Conservation (phyloP, 1,140 invertebrate genomes). For the Saccostrea echinata region DNA sequence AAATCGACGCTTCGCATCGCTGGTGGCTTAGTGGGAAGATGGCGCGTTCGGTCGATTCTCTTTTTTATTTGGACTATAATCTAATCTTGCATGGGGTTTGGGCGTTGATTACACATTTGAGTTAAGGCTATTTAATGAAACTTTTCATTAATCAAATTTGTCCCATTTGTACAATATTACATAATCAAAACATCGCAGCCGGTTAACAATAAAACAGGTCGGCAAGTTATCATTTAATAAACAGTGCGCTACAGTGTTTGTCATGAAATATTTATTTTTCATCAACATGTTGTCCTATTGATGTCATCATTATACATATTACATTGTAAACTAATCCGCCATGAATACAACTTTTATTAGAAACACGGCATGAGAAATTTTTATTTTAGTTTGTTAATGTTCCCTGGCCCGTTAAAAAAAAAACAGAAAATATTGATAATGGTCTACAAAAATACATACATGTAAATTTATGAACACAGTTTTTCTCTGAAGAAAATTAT, state of each 20-base stretch:
- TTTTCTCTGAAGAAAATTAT: no score
- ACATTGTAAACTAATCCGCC: no score
- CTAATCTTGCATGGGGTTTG: neutral
- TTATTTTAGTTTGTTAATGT: no score
- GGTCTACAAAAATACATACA: no score
- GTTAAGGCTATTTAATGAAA: neutral
- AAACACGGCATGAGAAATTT: no score
- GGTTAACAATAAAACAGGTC: neutral
- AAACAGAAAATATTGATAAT: no score
- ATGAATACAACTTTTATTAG: no score
- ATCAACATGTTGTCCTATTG: neutral
- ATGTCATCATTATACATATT: no score
- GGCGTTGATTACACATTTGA: conserved; percentile 3
- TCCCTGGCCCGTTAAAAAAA: no score
- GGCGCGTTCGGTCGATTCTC: neutral
- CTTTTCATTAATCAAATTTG: neutral
- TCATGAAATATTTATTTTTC: neutral
- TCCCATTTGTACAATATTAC: neutral
- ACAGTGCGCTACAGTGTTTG: neutral
- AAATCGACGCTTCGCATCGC: conserved; percentile 1
- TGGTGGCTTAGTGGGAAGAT: neutral
- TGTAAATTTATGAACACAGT: no score
- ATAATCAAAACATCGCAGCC: neutral
- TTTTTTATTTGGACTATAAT: neutral
- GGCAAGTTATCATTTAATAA: neutral